Base-by-base conservation (phyloP, 2,797 vertebrate genomes). In the Melanotaenia nigrans region DNA sequence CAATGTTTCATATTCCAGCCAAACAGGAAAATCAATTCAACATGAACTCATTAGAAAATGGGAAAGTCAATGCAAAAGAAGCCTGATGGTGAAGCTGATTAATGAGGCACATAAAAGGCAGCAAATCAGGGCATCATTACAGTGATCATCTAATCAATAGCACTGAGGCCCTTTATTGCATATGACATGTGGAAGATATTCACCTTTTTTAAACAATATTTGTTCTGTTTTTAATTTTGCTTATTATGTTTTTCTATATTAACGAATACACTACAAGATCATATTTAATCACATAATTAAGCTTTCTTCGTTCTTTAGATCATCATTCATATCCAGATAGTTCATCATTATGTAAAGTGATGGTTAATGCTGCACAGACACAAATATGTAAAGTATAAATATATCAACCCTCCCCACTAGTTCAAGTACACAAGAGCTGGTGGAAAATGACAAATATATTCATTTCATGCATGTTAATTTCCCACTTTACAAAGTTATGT, bases 21-120 rank as follows among this genome's bases (percentile, higher is more conserved):
- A 22, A 71, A 64, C 28, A 62, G 24, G 25, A 73, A 45, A 65
- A 57, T 11, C 35, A 20, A 49, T 62, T 79, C 3, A 64, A 65
- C 33, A 59, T 38, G 13, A 49, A 64, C 22, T 68, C 59, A 24
- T 71, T 68, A 49, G 8, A 72, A 9, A 54, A 51, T 58, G 22
- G 66, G 54, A 25, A 58, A 64, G 66, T 71, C 53, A 55, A 32
- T 75, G 45, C 18, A 57, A 20, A 42, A 56, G 42, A 56, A 60
- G 36, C 32, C 55, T 16, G 32, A 54, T 32, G 47, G 25, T 47
- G 36, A 61, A 58, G 36, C 40, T 32, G 11, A 56, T 51, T 36
- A 84, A 70, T 65, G 49, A 65, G 58, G 22, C 0, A 0, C 5
- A 36, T 42, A 20, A 68, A 61, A 61, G 14, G 20, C 16, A 56